phyloP scores from a whole-genome alignment of 2,113 vertebrate species.

The Zosterops pallidus region DNA sequence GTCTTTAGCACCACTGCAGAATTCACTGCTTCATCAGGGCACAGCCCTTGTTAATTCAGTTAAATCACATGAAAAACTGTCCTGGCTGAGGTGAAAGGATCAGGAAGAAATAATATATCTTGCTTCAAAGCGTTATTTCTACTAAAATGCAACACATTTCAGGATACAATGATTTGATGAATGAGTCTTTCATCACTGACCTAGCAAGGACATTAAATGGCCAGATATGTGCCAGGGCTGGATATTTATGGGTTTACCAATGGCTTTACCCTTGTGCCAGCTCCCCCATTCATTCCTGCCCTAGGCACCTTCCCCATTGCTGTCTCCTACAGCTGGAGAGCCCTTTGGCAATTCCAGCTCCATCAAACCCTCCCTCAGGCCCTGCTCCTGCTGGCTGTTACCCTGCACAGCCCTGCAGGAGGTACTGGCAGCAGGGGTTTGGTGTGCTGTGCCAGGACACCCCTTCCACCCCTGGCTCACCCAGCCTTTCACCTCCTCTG shows the following conservation, averaged over 20 bases:
- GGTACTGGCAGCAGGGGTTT: accelerated
- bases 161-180: background rate
- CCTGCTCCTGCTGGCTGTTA: background rate
- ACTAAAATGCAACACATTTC: background rate
- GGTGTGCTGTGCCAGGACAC: background rate
- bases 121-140: background rate
- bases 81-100: background rate
- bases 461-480: background rate
- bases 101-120: background rate
- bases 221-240: background rate
- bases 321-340: background rate
- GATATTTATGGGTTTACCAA: background rate
- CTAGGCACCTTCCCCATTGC: accelerated
- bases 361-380: background rate
- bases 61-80: background rate
- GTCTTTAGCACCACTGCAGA: background rate
- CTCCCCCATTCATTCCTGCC: background rate
- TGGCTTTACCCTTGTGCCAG: accelerated
- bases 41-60: background rate
- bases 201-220: background rate
- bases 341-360: background rate
- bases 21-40: background rate
- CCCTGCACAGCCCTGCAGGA: accelerated
- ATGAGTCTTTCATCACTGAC: background rate
- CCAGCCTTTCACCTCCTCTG: background rate